Evolutionary conservation across 2,113 vertebrate genomes (phyloP), one percentile per base, ranked within the genome.

Genomic region (Neoarius graeffei): DNA sequence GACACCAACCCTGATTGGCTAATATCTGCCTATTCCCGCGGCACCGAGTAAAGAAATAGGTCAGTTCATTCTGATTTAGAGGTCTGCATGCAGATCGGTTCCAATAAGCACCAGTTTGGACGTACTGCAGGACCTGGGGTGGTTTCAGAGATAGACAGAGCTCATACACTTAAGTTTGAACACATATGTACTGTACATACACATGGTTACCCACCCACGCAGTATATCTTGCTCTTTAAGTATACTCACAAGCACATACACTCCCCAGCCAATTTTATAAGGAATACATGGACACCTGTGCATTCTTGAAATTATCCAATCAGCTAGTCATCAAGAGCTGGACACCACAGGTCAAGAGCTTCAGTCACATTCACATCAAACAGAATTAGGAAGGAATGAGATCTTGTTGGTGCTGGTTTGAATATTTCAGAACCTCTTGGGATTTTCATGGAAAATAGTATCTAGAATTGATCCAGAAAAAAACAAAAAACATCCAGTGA

Each of bases 1-100:
- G 96, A 95, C 93, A 92, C 95, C 95, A 93, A 93, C 96, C 95
- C 93, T 95, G 96, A 97, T 94, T 95, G 96, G 95, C 94, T 95
- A 95, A 94, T 94, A 94, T 95, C 91, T 94, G 94, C 94, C 94
- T 67, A 94, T 97, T 96, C 97, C 96, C 96, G 95, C 95, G 95
- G 96, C 96, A 94, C 96, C 95, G 94, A 92, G 94, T 96, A 96
- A 92, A 96, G 96, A 98, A 97, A 97, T 97, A 97, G 97, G 97
- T 98, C 97, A 97, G 96, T 97, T 94, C 96, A 95, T 94, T 95
- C 94, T 95, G 96, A 97, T 97, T 97, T 98, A 96, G 96, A 95
- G 96, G 96, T 97, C 96, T 94, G 94, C 95, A 93, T 95, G 95
- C 94, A 96, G 95, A 96, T 94, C 93, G 93, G 94, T 96, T 95